phyloP scores from a whole-genome alignment of 2,888 invertebrate species.

The Mythimna impura region DNA sequence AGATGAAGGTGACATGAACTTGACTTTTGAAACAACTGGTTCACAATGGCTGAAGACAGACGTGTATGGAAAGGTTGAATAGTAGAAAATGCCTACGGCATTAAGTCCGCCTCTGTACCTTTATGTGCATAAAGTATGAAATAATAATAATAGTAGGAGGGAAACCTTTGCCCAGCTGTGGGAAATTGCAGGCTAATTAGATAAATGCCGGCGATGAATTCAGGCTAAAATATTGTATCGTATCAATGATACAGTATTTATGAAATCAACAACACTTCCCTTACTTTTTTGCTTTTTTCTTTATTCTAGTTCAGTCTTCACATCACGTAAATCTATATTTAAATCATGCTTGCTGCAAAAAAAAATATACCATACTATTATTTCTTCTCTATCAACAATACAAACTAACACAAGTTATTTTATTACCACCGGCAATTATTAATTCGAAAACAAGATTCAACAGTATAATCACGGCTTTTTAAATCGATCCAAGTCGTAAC shows the following conservation, averaged over 20 bases:
- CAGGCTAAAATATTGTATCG: too few relatives aligned
- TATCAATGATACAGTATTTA: too few relatives aligned
- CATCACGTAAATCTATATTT: neutral
- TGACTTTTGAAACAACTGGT: too few relatives aligned
- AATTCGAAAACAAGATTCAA: conserved; percentile 40
- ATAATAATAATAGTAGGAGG: too few relatives aligned
- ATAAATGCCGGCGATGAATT: neutral
- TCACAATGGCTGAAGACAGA: too few relatives aligned
- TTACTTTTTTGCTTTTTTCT: neutral
- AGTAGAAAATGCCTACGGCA: too few relatives aligned
- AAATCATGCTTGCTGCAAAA: conserved; percentile 1
- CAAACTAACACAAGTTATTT: conserved; percentile 38
- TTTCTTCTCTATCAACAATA: conserved; percentile 25
- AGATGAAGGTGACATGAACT: too few relatives aligned
- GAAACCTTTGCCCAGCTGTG: too few relatives aligned
- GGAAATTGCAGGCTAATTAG: too few relatives aligned
- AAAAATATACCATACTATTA: neutral
- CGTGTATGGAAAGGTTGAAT: too few relatives aligned
- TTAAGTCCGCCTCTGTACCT: too few relatives aligned
- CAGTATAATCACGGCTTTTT: conserved; percentile 54
- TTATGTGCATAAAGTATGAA: too few relatives aligned
- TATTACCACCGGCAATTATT: conserved; percentile 36
- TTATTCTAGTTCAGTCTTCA: neutral
- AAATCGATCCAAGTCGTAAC: conserved; percentile 56
- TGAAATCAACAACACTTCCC: neutral